phyloP scores from a whole-genome alignment of 2,888 invertebrate genomes.

The Polylopha cassiicola region DNA sequence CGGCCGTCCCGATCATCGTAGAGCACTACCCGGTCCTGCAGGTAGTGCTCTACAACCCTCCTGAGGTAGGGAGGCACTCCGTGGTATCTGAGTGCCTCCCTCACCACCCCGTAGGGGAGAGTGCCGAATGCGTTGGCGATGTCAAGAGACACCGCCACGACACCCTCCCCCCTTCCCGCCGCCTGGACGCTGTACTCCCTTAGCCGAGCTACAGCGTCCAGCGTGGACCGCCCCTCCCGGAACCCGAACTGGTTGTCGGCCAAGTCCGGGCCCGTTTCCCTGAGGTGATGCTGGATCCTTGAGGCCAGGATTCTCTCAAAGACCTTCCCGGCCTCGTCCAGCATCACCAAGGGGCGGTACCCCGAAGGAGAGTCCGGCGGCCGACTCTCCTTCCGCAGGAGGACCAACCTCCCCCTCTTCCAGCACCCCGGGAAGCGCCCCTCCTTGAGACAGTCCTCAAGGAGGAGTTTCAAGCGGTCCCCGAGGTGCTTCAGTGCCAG shows the following conservation, averaged over 20 bases:
- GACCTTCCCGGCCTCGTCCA: background rate
- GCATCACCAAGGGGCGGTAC: background rate
- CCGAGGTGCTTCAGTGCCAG: too few species aligned
- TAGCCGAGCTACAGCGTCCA: too few species aligned
- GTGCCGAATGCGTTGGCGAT: background rate
- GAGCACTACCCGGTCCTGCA: background rate
- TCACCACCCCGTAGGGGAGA: background rate
- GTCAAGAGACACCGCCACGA: too few species aligned
- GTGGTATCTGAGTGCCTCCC: background rate
- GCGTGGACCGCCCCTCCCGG: too few species aligned
- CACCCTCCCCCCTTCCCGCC: background rate
- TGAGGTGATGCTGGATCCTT: background rate
- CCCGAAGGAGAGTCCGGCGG: slow-evolving; percentile 2
- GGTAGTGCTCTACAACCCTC: background rate
- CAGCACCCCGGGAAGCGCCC: background rate
- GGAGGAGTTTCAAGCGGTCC: too few species aligned
- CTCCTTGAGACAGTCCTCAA: too few species aligned
- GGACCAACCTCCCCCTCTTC: background rate
- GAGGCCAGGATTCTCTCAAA: background rate
- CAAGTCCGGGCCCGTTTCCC: too few species aligned
- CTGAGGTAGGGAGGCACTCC: background rate
- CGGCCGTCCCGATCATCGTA: background rate
- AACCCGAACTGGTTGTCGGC: too few species aligned
- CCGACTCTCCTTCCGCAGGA: background rate
- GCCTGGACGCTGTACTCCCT: too few species aligned